Conservation (phyloP, 2,797 vertebrate species). For the Threskiornis aethiopicus region DNA sequence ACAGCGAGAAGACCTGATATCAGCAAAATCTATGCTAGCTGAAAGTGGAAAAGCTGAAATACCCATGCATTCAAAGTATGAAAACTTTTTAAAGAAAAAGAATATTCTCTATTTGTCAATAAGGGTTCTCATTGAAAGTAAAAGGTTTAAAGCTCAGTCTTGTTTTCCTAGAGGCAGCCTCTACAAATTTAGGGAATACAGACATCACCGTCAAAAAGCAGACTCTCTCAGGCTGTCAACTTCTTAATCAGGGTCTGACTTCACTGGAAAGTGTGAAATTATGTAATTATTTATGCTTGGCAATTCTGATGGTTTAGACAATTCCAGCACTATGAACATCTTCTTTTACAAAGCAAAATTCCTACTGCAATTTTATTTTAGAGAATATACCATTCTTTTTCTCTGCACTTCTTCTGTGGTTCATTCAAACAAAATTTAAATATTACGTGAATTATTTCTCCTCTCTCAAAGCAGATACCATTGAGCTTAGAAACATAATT, state of each 20-base stretch:
- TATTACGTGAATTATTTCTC: not conserved
- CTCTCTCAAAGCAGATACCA: not conserved
- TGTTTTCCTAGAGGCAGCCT: not conserved
- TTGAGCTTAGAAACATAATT: not conserved
- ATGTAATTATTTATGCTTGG: slow-evolving; percentile 48
- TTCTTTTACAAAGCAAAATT: slow-evolving; percentile 41
- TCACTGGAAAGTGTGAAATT: slow-evolving; percentile 42
- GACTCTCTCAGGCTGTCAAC: slow-evolving; percentile 29
- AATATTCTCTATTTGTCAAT: not conserved
- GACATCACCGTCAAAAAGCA: slow-evolving; percentile 13
- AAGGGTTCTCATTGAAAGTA: slow-evolving; percentile 1
- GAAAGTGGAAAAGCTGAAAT: slow-evolving; percentile 35
- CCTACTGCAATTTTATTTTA: not conserved
- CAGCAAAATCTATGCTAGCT: not conserved
- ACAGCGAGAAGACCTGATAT: slow-evolving; percentile 15
- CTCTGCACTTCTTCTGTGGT: not conserved
- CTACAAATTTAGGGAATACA: slow-evolving; percentile 13
- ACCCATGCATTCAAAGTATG: slow-evolving; percentile 9
- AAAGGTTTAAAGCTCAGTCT: slow-evolving; percentile 2
- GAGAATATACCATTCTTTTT: not conserved
- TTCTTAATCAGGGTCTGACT: slow-evolving; percentile 52
- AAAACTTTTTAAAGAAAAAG: slow-evolving; percentile 6
- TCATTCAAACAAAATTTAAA: not conserved
- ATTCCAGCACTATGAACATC: slow-evolving; percentile 15
- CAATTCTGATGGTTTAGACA: slow-evolving; percentile 36